Conservation (phyloP, 2,113 vertebrate genomes). For the Himantopus leucocephalus region DNA sequence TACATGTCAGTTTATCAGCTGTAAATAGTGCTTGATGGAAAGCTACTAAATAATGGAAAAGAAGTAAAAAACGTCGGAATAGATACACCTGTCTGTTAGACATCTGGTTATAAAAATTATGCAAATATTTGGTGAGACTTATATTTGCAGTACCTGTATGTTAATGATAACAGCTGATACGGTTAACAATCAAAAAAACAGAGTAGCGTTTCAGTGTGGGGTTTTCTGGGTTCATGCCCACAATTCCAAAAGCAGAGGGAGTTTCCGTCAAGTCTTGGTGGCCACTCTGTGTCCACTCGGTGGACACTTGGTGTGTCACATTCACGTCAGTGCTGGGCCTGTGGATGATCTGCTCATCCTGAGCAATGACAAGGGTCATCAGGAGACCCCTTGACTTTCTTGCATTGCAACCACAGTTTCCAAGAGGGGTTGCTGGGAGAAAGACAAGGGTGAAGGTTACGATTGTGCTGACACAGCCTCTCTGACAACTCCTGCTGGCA, state of each 20-base stretch:
- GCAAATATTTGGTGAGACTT: background rate
- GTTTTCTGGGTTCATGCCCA: background rate
- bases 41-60: background rate
- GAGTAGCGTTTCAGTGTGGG: background rate
- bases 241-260: background rate
- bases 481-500: background rate
- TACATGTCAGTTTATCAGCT: background rate
- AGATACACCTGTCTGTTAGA: background rate
- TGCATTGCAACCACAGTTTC: background rate
- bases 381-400: background rate
- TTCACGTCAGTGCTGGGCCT: background rate
- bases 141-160: background rate
- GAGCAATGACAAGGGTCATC: background rate
- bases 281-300: too few relatives aligned
- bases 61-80: background rate
- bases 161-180: background rate
- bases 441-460: background rate
- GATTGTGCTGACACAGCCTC: background rate
- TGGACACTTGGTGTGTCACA: background rate
- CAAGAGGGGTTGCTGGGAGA: background rate
- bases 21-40: background rate
- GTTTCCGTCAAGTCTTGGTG: background rate
- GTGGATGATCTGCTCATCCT: background rate
- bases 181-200: background rate
- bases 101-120: slow-evolving; percentile 20